Evolutionary conservation across 2,888 invertebrate genomes (phyloP).

Genomic region (Caenorhabditis zanzibari): DNA sequence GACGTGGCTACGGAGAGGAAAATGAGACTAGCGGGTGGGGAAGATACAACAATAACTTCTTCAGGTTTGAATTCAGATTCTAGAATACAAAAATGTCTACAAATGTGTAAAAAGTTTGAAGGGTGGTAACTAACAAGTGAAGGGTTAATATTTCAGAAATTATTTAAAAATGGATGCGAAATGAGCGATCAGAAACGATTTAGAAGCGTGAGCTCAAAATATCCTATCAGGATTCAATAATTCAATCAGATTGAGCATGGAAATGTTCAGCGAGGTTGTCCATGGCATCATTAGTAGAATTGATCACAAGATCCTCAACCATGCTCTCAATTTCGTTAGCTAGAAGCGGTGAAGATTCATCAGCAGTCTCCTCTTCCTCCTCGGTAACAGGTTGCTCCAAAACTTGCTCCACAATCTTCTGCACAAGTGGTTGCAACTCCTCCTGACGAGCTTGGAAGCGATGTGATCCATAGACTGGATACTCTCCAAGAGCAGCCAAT

Average conservation of each 20-base stretch:
- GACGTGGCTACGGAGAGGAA: background rate
- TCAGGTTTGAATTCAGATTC: background rate
- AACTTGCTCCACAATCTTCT: background rate
- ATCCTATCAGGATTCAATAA: too few species aligned
- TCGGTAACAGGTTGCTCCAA: background rate
- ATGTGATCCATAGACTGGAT: constrained; percentile 18
- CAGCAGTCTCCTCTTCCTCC: constrained; percentile 15
- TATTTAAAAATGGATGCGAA: too few species aligned
- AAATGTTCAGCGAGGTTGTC: constrained; percentile 32
- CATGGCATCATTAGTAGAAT: constrained; percentile 48
- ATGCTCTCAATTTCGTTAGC: constrained; percentile 22
- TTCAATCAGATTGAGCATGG: background rate
- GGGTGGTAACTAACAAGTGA: too few species aligned
- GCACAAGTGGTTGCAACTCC: background rate
- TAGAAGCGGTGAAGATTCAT: constrained; percentile 30
- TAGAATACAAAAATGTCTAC: too few species aligned
- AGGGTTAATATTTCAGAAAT: too few species aligned
- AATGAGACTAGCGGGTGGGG: background rate
- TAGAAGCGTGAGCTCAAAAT: too few species aligned
- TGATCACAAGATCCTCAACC: constrained; percentile 47
- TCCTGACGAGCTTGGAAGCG: background rate
- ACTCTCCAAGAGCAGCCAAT: constrained; percentile 46
- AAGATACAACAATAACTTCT: too few species aligned
- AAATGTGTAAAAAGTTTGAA: too few species aligned
- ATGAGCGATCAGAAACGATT: too few species aligned